Base-by-base conservation (phyloP, 2,888 invertebrate genomes). In the Andrena hattorfiana region DNA sequence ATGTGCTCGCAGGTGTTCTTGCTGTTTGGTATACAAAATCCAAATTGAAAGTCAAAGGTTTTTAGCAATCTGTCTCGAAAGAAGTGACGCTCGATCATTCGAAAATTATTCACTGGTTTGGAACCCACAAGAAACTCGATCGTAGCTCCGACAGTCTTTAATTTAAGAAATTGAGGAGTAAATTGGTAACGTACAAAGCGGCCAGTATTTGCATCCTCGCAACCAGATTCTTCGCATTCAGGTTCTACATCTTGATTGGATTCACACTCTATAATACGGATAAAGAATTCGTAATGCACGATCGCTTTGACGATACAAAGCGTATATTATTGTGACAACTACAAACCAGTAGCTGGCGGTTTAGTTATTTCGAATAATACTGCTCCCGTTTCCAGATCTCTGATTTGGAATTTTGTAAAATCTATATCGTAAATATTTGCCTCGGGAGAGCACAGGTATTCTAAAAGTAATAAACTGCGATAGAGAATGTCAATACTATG, bases 21-120 rank as follows among this genome's bases (percentile, higher is more conserved):
- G 83, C 99, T 99, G 94, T 98, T 98, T 62, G 99, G 99, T 94
- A 99, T 99, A 94, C 99, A 99, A 94, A 99, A 99, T 64, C 99
- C 99, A 95, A 99, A 99, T 94, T 99, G 99, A 95, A 99, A 99
- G 94, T 99, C 99, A 95, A 99, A 99, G 10, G 98, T 99, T 95
- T 99, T 99, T 74, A 99, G 95, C 84, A 99, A 95, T 78, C 97
- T 97, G 91, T 99, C 98, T 79, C 98, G 95, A 94, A 99, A 99
- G 95, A 98, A 99, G 94, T 99, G 99, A 64, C 98, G 96, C 94
- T 99, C 99, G 90, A 99, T 99, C 99, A 99, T 99, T 74, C 99
- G 96, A 94, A 99, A 99, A 94, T 98, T 98, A 93, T 97, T 98
- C 1, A 99, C 98, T 35, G 99, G 97, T 89, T 97, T 96, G 84